These are phyloP conservation scores for Pimephales promelas DNA, from an alignment of 2,113 vertebrate genomes.

Conservation along the genomic window DNA sequence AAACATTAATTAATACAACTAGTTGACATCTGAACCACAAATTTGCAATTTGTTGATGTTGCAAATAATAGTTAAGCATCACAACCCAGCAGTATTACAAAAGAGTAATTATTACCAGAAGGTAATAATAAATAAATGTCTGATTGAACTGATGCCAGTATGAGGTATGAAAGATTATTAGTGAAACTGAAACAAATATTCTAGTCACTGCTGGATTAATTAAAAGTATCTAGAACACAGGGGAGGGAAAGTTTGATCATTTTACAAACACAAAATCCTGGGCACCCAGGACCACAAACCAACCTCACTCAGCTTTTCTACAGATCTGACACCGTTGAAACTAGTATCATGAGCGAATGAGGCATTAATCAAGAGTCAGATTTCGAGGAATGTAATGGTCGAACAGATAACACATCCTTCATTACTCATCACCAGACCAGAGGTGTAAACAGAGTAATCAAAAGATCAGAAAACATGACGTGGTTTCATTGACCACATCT, in stretches of 20 bases:
- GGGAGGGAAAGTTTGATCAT: not conserved
- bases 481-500: not conserved
- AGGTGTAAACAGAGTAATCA: slow-evolving; percentile 14
- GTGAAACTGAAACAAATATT: not conserved
- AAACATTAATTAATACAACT: not conserved
- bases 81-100: not conserved
- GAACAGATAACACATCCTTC: slow-evolving; percentile 11
- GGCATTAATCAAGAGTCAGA: not conserved
- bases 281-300: not conserved
- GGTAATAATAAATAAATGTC: not conserved
- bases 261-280: not conserved
- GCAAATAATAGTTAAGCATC: not conserved
- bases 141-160: not conserved
- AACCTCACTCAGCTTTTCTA: not conserved
- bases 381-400: slow-evolving; percentile 27
- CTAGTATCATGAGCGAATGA: not conserved
- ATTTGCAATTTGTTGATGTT: not conserved
- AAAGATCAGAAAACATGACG: not conserved
- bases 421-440: not conserved
- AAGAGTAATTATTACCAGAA: not conserved
- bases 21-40: not conserved
- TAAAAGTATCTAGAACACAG: not conserved
- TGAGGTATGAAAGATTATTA: not conserved
- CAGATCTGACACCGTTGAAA: not conserved
- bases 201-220: not conserved